These are phyloP conservation scores for Actenoides lindsayi DNA, from an alignment of 2,113 vertebrate genomes.

Conservation along the genomic window DNA sequence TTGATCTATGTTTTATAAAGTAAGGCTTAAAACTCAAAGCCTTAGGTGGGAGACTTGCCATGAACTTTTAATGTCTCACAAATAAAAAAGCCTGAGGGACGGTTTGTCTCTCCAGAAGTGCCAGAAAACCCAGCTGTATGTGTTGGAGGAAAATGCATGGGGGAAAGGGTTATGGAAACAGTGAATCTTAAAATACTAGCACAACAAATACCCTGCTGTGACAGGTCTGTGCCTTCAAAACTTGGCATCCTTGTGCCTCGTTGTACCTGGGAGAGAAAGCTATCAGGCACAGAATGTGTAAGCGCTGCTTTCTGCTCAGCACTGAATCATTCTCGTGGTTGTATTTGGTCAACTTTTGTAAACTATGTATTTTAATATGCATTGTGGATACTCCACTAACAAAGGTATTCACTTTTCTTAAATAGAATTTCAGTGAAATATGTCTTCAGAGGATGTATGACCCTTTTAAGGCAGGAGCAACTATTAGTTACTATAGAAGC, in stretches of 20 bases:
- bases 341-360: not conserved
- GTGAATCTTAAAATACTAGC: not conserved
- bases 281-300: not conserved
- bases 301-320: not conserved
- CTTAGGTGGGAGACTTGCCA: not conserved
- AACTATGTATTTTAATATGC: not conserved
- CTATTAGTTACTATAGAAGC: slow-evolving; percentile 59
- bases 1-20: not conserved
- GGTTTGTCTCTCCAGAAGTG: not conserved
- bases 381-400: not conserved
- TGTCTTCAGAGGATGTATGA: slow-evolving; percentile 2
- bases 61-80: not conserved
- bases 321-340: not conserved
- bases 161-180: not conserved
- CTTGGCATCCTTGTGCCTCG: not conserved
- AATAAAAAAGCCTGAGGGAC: not conserved
- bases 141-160: not conserved
- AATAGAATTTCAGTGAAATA: slow-evolving; percentile 44
- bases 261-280: not conserved
- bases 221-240: not conserved
- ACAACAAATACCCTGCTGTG: not conserved
- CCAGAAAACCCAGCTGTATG: not conserved
- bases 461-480: slow-evolving; percentile 25
- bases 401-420: slow-evolving; percentile 29
- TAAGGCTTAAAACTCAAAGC: not conserved